These are phyloP conservation scores for Myrmophylax atrothorax DNA, from an alignment of 2,113 vertebrate genomes.

Conservation along the genomic window DNA sequence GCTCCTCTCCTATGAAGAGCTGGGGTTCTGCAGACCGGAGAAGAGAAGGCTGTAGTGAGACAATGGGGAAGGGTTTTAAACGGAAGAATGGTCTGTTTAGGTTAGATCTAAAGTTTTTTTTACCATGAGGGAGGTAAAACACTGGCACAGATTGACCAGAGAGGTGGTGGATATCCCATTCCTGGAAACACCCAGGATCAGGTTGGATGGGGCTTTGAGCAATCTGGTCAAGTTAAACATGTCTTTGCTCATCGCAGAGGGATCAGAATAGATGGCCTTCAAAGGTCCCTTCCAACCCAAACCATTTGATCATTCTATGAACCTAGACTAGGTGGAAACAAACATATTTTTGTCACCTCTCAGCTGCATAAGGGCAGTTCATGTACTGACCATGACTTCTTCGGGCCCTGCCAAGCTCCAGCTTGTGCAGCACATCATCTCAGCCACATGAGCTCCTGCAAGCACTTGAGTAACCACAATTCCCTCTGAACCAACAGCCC, in stretches of 20 bases:
- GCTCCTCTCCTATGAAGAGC: background rate
- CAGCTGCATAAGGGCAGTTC: background rate
- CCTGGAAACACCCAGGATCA: background rate
- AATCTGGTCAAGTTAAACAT: background rate
- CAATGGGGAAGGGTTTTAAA: background rate
- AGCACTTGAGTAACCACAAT: background rate
- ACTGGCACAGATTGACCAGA: background rate
- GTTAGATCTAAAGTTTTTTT: background rate
- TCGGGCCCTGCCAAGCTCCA: background rate
- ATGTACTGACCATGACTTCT: background rate
- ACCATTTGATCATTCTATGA: background rate
- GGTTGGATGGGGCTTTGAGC: background rate
- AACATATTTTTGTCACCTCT: background rate
- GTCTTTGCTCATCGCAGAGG: background rate
- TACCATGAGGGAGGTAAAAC: background rate
- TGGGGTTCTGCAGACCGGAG: background rate
- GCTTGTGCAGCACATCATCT: accelerated
- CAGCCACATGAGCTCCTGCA: background rate
- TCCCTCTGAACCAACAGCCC: background rate
- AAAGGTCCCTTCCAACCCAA: background rate
- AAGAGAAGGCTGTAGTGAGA: background rate
- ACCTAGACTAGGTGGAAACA: background rate
- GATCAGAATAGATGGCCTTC: background rate
- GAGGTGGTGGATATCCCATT: background rate
- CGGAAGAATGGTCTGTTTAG: background rate